These are phyloP conservation scores for Datnioides undecimradiatus DNA, from an alignment of 2,113 vertebrate genomes.

Conservation along the genomic window DNA sequence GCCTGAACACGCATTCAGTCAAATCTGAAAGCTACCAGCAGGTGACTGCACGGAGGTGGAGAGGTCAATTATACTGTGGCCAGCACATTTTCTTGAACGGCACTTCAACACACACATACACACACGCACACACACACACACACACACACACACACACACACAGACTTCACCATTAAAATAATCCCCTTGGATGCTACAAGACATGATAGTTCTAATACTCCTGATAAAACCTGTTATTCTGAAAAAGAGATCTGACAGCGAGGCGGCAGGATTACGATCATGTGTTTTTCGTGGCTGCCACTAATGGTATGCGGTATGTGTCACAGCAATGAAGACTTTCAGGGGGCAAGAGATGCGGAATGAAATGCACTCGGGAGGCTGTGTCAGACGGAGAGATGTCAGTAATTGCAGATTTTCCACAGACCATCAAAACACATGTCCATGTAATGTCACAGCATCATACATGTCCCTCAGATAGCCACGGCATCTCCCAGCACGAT, in stretches of 20 bases:
- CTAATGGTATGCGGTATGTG: not conserved
- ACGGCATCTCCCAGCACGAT: not conserved
- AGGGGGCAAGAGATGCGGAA: conserved; percentile 27
- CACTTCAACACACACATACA: not conserved
- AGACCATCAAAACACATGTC: conserved; percentile 27
- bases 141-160: not conserved
- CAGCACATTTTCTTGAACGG: not conserved
- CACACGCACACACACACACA: not conserved
- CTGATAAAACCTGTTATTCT: not conserved
- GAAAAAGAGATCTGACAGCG: not conserved
- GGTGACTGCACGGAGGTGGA: conserved; percentile 1
- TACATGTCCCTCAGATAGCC: conserved; percentile 26
- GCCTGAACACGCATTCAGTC: not conserved
- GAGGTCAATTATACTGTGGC: not conserved
- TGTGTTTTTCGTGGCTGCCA: not conserved
- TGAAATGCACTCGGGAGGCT: conserved; percentile 6
- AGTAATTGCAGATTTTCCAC: conserved; percentile 46
- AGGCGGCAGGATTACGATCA: not conserved
- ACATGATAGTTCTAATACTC: not conserved
- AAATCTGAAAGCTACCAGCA: conserved; percentile 11
- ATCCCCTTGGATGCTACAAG: not conserved
- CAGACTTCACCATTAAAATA: not conserved
- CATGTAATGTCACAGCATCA: conserved; percentile 31
- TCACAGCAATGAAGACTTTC: conserved; percentile 4
- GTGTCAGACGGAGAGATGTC: conserved; percentile 15